Percentiles rank a stretch among this genome's conserved stretches.
These are phyloP conservation scores for Rugalucina vietnamica DNA, from an alignment of 2,888 invertebrate species.

Conservation along the genomic window DNA sequence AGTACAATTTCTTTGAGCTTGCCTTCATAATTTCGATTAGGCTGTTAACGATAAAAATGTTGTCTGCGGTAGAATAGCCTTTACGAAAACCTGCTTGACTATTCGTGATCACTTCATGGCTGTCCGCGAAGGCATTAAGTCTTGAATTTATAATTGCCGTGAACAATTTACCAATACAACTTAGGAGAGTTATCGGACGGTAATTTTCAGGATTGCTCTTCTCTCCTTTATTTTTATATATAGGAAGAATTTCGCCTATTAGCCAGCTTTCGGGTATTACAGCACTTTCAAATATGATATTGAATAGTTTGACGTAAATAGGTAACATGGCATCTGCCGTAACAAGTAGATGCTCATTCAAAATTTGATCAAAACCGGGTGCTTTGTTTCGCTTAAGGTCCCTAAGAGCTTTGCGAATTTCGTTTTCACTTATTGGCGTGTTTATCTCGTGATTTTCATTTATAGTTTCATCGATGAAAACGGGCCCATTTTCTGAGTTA, in stretches of 20 bases:
- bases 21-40: not conserved
- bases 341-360: conserved; percentile 33
- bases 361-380: not conserved
- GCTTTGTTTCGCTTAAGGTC: conserved; percentile 20
- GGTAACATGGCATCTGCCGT: conserved; percentile 15
- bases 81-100: not conserved
- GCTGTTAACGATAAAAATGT: not conserved
- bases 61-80: not conserved
- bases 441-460: conserved; percentile 12
- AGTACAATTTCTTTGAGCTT: not conserved
- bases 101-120: not conserved
- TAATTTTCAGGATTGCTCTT: conserved; percentile 22
- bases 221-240: conserved; percentile 31
- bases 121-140: not conserved
- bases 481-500: not conserved
- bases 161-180: conserved; percentile 38
- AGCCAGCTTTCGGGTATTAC: conserved; percentile 26
- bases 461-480: not conserved
- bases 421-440: not conserved
- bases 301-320: conserved; percentile 7
- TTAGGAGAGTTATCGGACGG: conserved; percentile 21
- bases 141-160: not conserved
- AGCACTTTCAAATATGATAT: conserved; percentile 14
- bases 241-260: conserved; percentile 24
- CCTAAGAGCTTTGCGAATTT: conserved; percentile 2